Base-by-base conservation (phyloP, 2,888 invertebrate genomes). In the Drosophila subquinaria region DNA sequence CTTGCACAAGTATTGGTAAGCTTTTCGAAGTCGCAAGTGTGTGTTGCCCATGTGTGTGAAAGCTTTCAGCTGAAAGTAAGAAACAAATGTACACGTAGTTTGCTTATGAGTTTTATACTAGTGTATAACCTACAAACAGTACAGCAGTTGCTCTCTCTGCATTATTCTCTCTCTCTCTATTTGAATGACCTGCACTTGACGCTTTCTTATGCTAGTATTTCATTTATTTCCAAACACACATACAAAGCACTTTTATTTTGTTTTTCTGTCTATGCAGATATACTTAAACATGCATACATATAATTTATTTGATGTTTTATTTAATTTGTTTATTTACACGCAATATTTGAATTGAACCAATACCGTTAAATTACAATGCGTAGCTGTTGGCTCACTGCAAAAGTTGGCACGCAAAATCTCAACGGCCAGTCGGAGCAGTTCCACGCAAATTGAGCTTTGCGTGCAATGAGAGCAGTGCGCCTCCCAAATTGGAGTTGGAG, bases 311-410 rank as follows among this genome's bases (percentile, higher is more conserved):
- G 80, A 89, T 69, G 52, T 76, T 48, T 79, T 71, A 64, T 89
- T 84, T 82, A 35, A 88, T 88, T 84, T 76, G 56, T 84, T 84
- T 84, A 84, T 89, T 89, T 84, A 84, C 84, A 84, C 84, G 84
- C 84, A 73, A 63, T 74, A 81, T 89, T 90, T 91, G 47, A 81
- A 64, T 80, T 66, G 63, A 71, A 67, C 57, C 35, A 62, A 70
- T 72, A 43, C 50, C 51, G 61, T 67, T 63, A 76, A 69, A 65
- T 40, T 61, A 51, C 57, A 70, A 64, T 69, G 66, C 67, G 88
- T 94, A 95, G 95, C 94, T 91, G 94, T 94, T 92, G 93, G 94
- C 92, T 92, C 93, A 91, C 94, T 95, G 90, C 94, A 94, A 93
- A 93, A 92, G 91, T 86, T 93, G 89, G 91, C 90, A 88, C 92